Percentiles rank a stretch among this genome's conserved stretches.
phyloP scores from a whole-genome alignment of 2,888 invertebrate species.

The Ennomos quercinarius region DNA sequence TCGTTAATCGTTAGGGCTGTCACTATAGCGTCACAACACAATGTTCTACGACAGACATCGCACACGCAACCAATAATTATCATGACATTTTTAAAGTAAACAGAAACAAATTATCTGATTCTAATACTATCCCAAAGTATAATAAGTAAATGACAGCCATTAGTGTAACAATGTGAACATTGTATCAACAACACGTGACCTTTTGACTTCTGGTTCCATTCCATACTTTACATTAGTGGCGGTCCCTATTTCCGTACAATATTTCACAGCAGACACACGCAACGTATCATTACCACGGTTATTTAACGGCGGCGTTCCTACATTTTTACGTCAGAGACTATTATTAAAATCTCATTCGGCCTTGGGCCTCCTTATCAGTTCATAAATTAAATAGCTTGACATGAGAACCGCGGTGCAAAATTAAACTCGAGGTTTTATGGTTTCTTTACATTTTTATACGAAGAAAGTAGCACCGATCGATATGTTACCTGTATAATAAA shows the following conservation, averaged over 20 bases:
- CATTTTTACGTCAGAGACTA: conserved; percentile 23
- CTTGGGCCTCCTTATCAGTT: conserved; percentile 28
- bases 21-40: too few relatives aligned
- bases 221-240: too few relatives aligned
- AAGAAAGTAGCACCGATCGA: conserved; percentile 12
- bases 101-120: too few relatives aligned
- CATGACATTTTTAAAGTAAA: too few relatives aligned
- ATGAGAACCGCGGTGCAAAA: conserved; percentile 27
- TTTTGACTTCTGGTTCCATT: too few relatives aligned
- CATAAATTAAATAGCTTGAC: conserved; percentile 30
- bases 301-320: conserved; percentile 10
- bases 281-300: conserved; percentile 21
- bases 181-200: too few relatives aligned
- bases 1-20: too few relatives aligned
- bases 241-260: conserved; percentile 16
- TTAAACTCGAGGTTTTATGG: conserved; percentile 25
- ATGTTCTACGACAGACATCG: too few relatives aligned
- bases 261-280: conserved; percentile 13
- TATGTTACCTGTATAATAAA: conserved; percentile 17
- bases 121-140: too few relatives aligned
- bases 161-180: too few relatives aligned
- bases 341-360: conserved; percentile 26
- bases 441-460: conserved; percentile 7
- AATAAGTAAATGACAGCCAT: too few relatives aligned
- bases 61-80: too few relatives aligned